Conservation (phyloP, 2,113 vertebrate genomes). For the Cebus imitator region DNA sequence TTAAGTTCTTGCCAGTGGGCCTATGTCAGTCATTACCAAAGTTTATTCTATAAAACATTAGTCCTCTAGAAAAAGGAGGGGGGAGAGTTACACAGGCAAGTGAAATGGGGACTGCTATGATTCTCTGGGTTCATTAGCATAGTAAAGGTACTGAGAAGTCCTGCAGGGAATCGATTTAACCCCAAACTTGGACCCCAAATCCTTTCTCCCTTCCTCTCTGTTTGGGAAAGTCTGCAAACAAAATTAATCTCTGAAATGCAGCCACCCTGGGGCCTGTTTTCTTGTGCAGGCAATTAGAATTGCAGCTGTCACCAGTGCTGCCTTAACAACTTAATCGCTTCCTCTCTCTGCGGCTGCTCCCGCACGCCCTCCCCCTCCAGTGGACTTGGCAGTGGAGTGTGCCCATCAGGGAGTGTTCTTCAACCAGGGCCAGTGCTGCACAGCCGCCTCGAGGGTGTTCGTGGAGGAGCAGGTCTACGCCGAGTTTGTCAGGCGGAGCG, state of each 20-base stretch:
- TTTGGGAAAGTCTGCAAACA: background rate
- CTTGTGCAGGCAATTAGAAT: background rate
- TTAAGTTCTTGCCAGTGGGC: background rate
- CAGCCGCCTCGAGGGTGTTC: constrained; percentile 92
- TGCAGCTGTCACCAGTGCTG: background rate
- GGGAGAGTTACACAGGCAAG: rapidly evolving
- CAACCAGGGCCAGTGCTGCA: constrained; percentile 98
- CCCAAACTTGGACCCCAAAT: background rate
- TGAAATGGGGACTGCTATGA: too few species aligned
- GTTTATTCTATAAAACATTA: background rate
- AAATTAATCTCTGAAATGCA: background rate
- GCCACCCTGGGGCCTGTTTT: constrained; percentile 24
- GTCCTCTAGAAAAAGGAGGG: background rate
- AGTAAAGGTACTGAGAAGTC: background rate
- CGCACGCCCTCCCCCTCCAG: constrained; percentile 75
- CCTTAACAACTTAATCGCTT: constrained; percentile 54
- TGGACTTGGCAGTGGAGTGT: constrained; percentile 94
- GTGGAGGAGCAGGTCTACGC: constrained; percentile 93
- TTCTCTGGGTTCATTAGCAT: background rate
- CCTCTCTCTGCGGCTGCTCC: background rate
- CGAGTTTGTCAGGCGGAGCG: constrained; percentile 91
- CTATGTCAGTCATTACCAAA: background rate
- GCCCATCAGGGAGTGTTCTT: constrained; percentile 96
- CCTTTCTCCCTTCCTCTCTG: background rate
- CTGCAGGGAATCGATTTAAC: background rate